These are phyloP conservation scores for Magallana gigas DNA, from an alignment of 1,140 invertebrate genomes.

Conservation along the genomic window DNA sequence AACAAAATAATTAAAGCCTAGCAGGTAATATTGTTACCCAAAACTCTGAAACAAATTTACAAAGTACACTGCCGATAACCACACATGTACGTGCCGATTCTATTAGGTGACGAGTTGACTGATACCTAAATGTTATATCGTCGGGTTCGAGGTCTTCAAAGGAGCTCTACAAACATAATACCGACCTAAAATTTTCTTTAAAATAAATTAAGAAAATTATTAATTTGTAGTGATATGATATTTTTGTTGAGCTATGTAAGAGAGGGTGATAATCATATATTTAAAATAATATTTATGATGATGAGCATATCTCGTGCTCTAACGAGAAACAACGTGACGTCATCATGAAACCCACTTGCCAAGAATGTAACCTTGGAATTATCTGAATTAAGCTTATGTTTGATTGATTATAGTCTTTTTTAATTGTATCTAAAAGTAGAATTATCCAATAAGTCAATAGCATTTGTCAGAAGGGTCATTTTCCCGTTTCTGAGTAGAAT, in stretches of 20 bases:
- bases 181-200: background rate
- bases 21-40: no score
- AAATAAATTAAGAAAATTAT: background rate
- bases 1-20: no score
- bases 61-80: no score
- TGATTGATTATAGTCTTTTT: constrained; percentile 2
- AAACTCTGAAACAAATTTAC: no score
- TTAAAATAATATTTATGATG: background rate
- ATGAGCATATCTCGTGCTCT: constrained; percentile 22
- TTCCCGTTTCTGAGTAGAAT: constrained; percentile 80
- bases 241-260: background rate
- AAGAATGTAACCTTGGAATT: constrained; percentile 65
- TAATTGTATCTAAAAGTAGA: constrained; percentile 21
- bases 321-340: constrained; percentile 72
- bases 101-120: no score
- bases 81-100: no score
- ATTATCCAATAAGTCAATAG: background rate
- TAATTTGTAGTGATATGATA: background rate
- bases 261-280: background rate
- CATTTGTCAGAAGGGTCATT: background rate
- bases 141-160: background rate
- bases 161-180: background rate
- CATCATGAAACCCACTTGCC: constrained; percentile 72
- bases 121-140: no score
- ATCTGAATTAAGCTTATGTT: constrained; percentile 42